phyloP scores from a whole-genome alignment of 2,888 invertebrate genomes.

The Oscheius myriophilus region DNA sequence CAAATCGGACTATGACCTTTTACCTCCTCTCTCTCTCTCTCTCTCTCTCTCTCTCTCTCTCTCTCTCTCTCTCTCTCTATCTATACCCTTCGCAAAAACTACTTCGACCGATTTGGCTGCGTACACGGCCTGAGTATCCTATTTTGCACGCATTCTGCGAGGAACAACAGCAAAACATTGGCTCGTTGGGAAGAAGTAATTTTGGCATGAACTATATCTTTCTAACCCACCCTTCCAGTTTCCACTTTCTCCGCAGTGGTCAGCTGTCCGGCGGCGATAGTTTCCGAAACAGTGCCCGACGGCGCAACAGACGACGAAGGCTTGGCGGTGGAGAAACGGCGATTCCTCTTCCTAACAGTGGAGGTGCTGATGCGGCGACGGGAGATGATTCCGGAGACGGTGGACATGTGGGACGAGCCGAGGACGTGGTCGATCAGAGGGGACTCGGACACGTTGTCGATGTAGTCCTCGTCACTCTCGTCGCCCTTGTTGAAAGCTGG shows the following conservation, averaged over 20 bases:
- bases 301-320: conserved; percentile 11
- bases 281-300: conserved; percentile 25
- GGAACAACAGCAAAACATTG: too few relatives aligned
- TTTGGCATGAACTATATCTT: too few relatives aligned
- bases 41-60: too few relatives aligned
- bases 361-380: conserved; percentile 42
- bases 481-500: conserved; percentile 9
- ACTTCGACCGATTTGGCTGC: too few relatives aligned
- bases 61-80: too few relatives aligned
- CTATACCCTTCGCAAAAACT: too few relatives aligned
- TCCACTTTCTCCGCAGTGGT: conserved; percentile 66
- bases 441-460: conserved; percentile 51
- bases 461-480: conserved; percentile 55
- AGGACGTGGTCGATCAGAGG: conserved; percentile 58
- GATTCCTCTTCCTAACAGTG: conserved; percentile 33
- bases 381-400: conserved; percentile 66
- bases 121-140: too few relatives aligned
- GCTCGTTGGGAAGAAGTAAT: too few relatives aligned
- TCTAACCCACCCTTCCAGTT: conserved; percentile 58
- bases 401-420: conserved; percentile 66
- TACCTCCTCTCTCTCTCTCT: too few relatives aligned
- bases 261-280: conserved; percentile 47
- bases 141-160: too few relatives aligned
- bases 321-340: conserved; percentile 45
- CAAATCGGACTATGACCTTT: too few relatives aligned